Evolutionary conservation across 2,797 vertebrate species (phyloP), one percentile per base, ranked within the genome.

Genomic region (Neomorphus geoffroyi): DNA sequence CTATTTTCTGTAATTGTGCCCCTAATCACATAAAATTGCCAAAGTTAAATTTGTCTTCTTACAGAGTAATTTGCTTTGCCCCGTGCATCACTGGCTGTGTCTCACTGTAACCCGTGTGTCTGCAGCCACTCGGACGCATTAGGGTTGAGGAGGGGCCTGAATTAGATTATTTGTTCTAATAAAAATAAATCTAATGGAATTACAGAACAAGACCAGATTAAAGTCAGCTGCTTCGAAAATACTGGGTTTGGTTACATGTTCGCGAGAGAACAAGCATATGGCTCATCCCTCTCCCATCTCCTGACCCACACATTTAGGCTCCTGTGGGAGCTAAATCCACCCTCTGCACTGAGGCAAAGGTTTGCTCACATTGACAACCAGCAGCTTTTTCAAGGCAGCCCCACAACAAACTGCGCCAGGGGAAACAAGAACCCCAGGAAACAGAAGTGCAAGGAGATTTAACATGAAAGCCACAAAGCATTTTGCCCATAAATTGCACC

Each of bases 101-200:
- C 85, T 53, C 50, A 14, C 56, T 77, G 77, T 9, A 85, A 80
- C 73, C 43, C 45, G 9, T 30, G 19, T 15, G 50, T 74, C 95
- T 96, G 92, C 92, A 97, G 84, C 85, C 75, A 18, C 90, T 70
- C 6, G 2, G 88, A 87, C 0, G n/a, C 80, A 84, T 30, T 46
- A 56, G 48, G 74, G 41, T 80, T 84, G 70, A 65, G 84, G 74
- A 73, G 79, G 32, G 69, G 60, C 33, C 46, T 2, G 1, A 43
- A 96, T 96, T 70, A 78, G 58, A 93, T 96, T 82, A 95, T 79
- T 92, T 70, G 3, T 18, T 78, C 91, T 92, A 72, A 92, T 69
- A 80, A 88, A 75, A 93, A 77, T 93, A 21, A 92, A 15, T 60
- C 70, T 94, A 93, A 97, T 91, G 77, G 93, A 95, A 94, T 97